Percentiles rank a stretch among this genome's conserved stretches.
Evolutionary conservation across 1,140 invertebrate species (phyloP).

Genomic region (Epicauta chinensis): DNA sequence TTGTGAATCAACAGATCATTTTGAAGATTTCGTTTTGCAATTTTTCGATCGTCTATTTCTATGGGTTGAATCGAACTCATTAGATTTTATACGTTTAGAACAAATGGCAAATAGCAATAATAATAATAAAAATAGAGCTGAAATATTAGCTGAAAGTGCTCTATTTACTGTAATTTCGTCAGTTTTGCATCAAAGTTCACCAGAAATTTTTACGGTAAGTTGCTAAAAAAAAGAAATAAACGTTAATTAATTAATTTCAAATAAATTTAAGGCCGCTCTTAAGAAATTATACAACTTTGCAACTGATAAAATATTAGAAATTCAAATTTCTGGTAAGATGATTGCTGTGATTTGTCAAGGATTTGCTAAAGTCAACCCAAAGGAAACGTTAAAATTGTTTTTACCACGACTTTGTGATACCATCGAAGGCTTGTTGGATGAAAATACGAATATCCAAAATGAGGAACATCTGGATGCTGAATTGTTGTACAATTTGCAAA

Average conservation of each 20-base stretch:
- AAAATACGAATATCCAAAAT: constrained; percentile 52
- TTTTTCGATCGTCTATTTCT: constrained; percentile 74
- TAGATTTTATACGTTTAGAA: constrained; percentile 61
- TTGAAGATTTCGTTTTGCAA: constrained; percentile 85
- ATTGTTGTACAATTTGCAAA: constrained; percentile 68
- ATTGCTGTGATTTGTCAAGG: constrained; percentile 53
- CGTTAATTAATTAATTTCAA: not conserved
- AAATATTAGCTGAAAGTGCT: constrained; percentile 62
- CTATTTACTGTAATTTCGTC: constrained; percentile 61
- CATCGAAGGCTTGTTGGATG: constrained; percentile 50
- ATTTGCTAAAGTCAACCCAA: constrained; percentile 63
- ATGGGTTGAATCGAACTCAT: constrained; percentile 66
- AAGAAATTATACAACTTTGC: constrained; percentile 69
- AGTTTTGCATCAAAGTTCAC: constrained; percentile 53
- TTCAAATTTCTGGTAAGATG: constrained; percentile 72
- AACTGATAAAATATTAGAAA: constrained; percentile 68
- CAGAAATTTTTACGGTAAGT: constrained; percentile 52
- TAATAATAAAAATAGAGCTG: constrained; percentile 57
- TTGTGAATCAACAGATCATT: constrained; percentile 72
- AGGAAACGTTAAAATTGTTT: constrained; percentile 62
- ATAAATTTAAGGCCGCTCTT: constrained; percentile 58
- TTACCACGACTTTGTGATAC: constrained; percentile 63
- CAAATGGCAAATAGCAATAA: constrained; percentile 48
- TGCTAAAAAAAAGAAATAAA: not conserved
- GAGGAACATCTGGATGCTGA: constrained; percentile 75